Evolutionary conservation across 1,140 invertebrate species (phyloP).

Genomic region (Phthorimaea operculella): DNA sequence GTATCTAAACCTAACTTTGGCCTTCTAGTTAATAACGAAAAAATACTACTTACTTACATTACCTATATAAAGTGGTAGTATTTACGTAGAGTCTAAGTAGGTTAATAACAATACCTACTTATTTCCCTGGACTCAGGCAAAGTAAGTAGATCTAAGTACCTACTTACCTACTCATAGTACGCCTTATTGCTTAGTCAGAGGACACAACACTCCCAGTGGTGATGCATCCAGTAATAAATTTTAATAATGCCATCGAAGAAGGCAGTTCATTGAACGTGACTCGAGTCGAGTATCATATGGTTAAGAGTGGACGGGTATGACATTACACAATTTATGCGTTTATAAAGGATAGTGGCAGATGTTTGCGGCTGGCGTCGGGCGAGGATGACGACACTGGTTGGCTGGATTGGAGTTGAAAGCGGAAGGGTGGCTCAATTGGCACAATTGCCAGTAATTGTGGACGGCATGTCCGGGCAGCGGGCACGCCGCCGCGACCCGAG

Average conservation of each 20-base stretch:
- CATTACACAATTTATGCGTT: conserved; percentile 3
- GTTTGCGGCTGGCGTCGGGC: conserved; percentile 21
- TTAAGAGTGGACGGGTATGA: neutral
- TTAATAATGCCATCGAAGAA: conserved; percentile 1
- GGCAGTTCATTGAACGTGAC: neutral
- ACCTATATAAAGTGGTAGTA: too few relatives aligned
- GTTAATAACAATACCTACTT: too few relatives aligned
- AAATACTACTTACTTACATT: too few relatives aligned
- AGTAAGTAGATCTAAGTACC: too few relatives aligned
- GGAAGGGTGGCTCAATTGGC: conserved; percentile 66
- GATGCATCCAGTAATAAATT: neutral
- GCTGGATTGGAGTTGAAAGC: conserved; percentile 39
- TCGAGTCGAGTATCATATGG: neutral
- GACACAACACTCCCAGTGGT: too few relatives aligned
- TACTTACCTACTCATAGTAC: too few relatives aligned
- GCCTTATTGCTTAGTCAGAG: too few relatives aligned
- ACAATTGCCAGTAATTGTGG: conserved; percentile 63
- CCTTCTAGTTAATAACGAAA: too few relatives aligned
- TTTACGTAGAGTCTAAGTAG: too few relatives aligned
- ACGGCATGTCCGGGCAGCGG: conserved; percentile 56
- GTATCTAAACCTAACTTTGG: too few relatives aligned
- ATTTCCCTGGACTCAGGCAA: too few relatives aligned
- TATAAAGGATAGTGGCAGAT: conserved; percentile 36
- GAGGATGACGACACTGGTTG: conserved; percentile 30
- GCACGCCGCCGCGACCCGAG: neutral